Evolutionary conservation across 1,140 invertebrate species (phyloP).

Genomic region (Bombyx mori): ASM3026992v2 NC_085117.1:11256001-11256500

Average conservation of each 20-base stretch:
- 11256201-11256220: constrained; percentile 12
- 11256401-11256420: constrained; percentile 27
- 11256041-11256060: constrained; percentile 46
- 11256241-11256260: background rate
- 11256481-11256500: constrained; percentile 6
- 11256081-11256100: constrained; percentile 47
- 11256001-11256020: constrained; percentile 40
- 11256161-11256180: constrained; percentile 45
- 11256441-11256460: constrained; percentile 12
- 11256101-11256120: constrained; percentile 66
- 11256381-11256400: constrained; percentile 35
- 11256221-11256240: constrained; percentile 7
- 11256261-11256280: constrained; percentile 12
- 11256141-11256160: constrained; percentile 47
- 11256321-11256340: background rate
- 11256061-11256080: constrained; percentile 15
- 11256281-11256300: background rate
- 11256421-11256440: constrained; percentile 17
- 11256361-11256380: background rate
- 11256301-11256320: background rate
- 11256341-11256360: background rate
- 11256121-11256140: constrained; percentile 55
- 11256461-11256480: constrained; percentile 13
- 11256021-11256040: constrained; percentile 59
- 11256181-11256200: constrained; percentile 16